phyloP scores from a whole-genome alignment of 2,113 vertebrate genomes.

The Trochalopteron elliotii region DNA sequence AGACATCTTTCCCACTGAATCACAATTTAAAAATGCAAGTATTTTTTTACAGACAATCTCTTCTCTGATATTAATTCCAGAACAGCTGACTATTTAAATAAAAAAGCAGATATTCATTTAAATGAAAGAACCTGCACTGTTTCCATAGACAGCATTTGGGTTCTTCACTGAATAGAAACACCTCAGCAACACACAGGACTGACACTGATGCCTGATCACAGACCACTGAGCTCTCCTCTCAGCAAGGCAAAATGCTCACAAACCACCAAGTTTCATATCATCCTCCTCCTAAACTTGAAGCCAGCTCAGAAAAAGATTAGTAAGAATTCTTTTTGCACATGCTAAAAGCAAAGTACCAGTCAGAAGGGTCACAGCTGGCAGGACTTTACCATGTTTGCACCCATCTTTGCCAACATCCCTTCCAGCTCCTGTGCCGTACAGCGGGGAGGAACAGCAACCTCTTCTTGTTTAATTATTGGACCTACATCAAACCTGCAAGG shows the following conservation, averaged over 20 bases:
- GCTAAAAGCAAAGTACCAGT: neutral
- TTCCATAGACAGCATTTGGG: neutral
- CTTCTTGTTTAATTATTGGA: constrained; percentile 87
- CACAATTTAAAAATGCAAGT: neutral
- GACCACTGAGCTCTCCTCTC: neutral
- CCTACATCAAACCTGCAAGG: constrained; percentile 89
- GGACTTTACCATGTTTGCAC: constrained; percentile 82
- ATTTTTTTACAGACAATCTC: neutral
- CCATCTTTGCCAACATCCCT: constrained; percentile 76
- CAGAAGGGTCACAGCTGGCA: neutral
- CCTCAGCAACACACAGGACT: accelerated
- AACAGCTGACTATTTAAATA: neutral
- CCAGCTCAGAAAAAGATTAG: neutral
- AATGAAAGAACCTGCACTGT: neutral
- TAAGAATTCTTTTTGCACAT: neutral
- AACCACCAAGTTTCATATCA: neutral
- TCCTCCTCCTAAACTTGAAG: neutral
- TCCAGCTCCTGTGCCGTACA: constrained; percentile 85
- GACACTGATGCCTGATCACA: neutral
- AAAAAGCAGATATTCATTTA: neutral
- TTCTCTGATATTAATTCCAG: neutral
- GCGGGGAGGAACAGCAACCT: constrained; percentile 76
- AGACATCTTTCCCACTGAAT: neutral
- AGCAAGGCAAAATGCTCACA: neutral
- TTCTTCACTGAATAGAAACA: neutral